Base-by-base conservation (phyloP, 2,888 invertebrate genomes). In the Myathropa florea region DNA sequence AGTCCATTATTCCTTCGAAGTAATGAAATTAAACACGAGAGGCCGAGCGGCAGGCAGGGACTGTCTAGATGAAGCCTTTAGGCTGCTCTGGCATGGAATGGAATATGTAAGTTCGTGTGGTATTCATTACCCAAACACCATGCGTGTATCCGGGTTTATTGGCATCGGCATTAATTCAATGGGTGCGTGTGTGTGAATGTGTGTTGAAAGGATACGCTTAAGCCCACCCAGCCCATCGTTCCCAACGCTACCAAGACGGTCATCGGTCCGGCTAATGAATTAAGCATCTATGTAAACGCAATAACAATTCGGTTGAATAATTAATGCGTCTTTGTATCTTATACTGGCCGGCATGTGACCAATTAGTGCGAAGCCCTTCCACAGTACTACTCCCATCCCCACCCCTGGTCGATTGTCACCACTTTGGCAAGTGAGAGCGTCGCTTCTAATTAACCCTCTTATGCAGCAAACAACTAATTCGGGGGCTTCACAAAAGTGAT, bases 271-370 rank as follows among this genome's bases (percentile, higher is more conserved):
- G 73, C 85, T 85, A 85, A 85, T 85, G 85, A 85, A 85, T 85
- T 85, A 82, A 85, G 82, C 73, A 82, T 82, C 85, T 78, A 82
- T 82, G 85, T 85, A 82, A 85, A 78, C 85, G 82, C 85, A 85
- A 85, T 85, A 85, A 68, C 85, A 85, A 77, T 85, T 82, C 82
- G 73, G 72, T 82, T 82, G 72, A 85, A 77, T 85, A 82, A 85
- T 82, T 85, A 85, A 85, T 82, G 82, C 63, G 77, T 72, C 85
- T 82, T 85, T 81, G 80, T 82, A 33, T 76, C 75, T 65, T 21
- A 60, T 77, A 65, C 55, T 23, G 60, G 67, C 82, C 72, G 72
- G 82, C 82, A 85, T 82, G 82, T 82, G 85, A 85, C 85, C 82
- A 85, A 85, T 85, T 85, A 85, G 82, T 78, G 63, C 28, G 63